Base-by-base conservation (phyloP, 1,140 invertebrate species). In the Goniozus legneri region DNA sequence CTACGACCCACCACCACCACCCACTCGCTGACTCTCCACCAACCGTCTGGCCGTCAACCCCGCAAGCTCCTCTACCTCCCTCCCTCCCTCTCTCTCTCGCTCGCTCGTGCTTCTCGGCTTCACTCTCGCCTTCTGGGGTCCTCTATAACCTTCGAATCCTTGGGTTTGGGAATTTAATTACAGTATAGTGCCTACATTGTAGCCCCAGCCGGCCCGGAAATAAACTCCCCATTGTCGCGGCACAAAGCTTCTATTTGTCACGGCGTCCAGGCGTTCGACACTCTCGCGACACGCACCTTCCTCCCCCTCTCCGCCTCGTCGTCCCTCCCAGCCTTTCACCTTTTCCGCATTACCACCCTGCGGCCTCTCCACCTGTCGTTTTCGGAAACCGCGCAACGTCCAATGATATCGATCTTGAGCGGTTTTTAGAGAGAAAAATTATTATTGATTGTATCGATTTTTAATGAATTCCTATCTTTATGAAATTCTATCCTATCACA, bases 161-260 rank as follows among this genome's bases (percentile, higher is more conserved):
- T 69, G 67, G 71, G 65, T 71, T 73, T 76, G 72, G 68, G 70
- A 76, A 76, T 76, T 76, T 76, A 75, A 76, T 76, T 76, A 76
- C 73, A 70, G 60, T 73, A 73, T 73, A 73, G 73, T 74, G 71
- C 70, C 71, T 73, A 73, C 69, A 74, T 75, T 76, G 73, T 74
- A 74, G 65, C 65, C 68, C 69, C 68, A 75, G 72, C 69, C 71
- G 69, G 64, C 63, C 69, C 71, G 73, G 73, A 76, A 75, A 75
- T 76, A 74, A 76, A 76, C 72, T 75, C 69, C 65, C 72, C 70
- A 74, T 76, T 76, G 71, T 76, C 71, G 69, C 65, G 50, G 60
- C 62, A 73, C 72, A 73, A 73, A 72, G 63, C 66, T 69, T 71
- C 62, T 67, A 73, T 70, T 71, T 67, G 69, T 71, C 69, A 66